Conservation (phyloP, 2,113 vertebrate genomes). For the Gasterosteus nipponicus region DNA sequence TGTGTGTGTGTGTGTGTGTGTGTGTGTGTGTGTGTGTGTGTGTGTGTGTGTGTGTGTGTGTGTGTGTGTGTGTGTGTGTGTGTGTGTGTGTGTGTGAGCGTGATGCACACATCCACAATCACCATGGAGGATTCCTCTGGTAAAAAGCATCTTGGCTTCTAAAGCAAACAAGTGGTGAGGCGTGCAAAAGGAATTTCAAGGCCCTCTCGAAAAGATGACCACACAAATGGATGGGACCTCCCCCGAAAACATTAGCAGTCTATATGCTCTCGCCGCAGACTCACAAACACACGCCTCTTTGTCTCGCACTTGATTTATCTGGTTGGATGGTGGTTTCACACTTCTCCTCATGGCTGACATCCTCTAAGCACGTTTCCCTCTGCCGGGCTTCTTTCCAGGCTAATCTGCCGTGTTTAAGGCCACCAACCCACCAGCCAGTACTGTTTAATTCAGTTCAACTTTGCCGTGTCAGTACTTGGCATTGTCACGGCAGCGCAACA, state of each 20-base stretch:
- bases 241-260: slow-evolving; percentile 50
- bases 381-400: slow-evolving; percentile 39
- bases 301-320: slow-evolving; percentile 49
- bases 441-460: slow-evolving; percentile 52
- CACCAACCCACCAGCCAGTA: slow-evolving; percentile 42
- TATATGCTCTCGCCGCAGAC: slow-evolving; percentile 25
- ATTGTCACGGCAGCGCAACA: slow-evolving; percentile 27
- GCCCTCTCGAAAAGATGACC: slow-evolving; percentile 62
- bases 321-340: slow-evolving; percentile 60
- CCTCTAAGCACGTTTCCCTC: slow-evolving; percentile 38
- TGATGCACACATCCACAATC: slow-evolving; percentile 48
- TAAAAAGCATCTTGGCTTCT: slow-evolving; percentile 41
- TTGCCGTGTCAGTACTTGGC: slow-evolving; percentile 51
- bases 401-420: slow-evolving; percentile 55
- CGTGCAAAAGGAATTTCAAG: slow-evolving; percentile 76
- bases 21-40: slow-evolving; percentile 31
- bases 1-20: slow-evolving; percentile 37
- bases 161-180: slow-evolving; percentile 71
- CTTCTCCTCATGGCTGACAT: slow-evolving; percentile 40
- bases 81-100: slow-evolving; percentile 23
- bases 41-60: slow-evolving; percentile 38
- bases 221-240: slow-evolving; percentile 42
- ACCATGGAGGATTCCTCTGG: slow-evolving; percentile 67
- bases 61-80: slow-evolving; percentile 32
- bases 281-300: slow-evolving; percentile 13